Base-by-base conservation (phyloP, 1,140 invertebrate genomes). In the Drosophila cardini region DNA sequence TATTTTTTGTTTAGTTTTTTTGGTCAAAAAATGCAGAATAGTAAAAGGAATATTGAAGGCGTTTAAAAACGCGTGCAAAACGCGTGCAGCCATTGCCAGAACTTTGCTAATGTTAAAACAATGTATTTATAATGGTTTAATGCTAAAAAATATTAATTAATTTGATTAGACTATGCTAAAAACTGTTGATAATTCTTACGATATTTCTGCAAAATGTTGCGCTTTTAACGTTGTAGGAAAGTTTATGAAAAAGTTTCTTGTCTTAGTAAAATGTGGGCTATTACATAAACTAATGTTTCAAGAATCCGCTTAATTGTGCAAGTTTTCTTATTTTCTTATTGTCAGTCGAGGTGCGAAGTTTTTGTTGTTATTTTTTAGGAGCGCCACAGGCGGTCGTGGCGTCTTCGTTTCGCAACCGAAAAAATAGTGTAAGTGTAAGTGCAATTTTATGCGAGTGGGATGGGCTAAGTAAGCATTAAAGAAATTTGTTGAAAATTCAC, bases 11-110 rank as follows among this genome's bases (percentile, higher is more conserved):
- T 9, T 38, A 63, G 38, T 69, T 72, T 80, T 77, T 73, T 30
- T 48, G 45, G 7, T 42, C 52, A 70, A 77, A 78, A 58, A 40
- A 34, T 84, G 62, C 75, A 43, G 56, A n/a, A 10, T 58, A 67
- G 65, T 69, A 30, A 72, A 69, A 43, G 50, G 34, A 43, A 62
- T 43, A 62, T 45, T 53, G 2, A 30, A 4, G 21, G 46, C 53
- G 46, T 60, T 58, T 57, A 11, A 38, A 60, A 60, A 46, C 63
- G 63, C 46, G n/a, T 36, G 61, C 15, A 21, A 72, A 58, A 36
- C 62, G 55, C 70, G 18, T 13, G n/a, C 62, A 43, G 36, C 30
- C 30, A 34, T 52, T 57, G 34, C 45, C 61, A 58, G n/a, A n/a
- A n/a, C n/a, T 30, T 18, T 36, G 16, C 21, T 2, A n/a, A 6